Conservation (phyloP, 2,113 vertebrate species). For the Pandion haliaetus region DNA sequence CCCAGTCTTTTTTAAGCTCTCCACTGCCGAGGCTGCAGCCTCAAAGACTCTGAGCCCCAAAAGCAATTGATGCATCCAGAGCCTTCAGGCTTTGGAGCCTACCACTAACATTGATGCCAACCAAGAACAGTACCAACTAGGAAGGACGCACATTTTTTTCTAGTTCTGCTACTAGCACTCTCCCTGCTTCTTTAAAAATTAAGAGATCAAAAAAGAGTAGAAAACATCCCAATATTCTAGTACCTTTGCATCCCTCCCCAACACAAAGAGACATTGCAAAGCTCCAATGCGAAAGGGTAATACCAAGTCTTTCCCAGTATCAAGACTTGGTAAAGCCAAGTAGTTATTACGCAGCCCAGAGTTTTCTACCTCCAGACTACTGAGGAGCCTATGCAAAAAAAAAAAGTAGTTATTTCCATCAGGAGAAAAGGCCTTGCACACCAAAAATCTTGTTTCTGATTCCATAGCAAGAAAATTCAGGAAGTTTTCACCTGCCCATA, state of each 20-base stretch:
- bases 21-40: background rate
- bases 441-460: background rate
- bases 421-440: background rate
- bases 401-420: background rate
- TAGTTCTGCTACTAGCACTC: background rate
- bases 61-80: background rate
- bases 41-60: background rate
- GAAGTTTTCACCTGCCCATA: background rate
- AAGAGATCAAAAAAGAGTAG: background rate
- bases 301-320: background rate
- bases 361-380: background rate
- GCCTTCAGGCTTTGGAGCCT: background rate
- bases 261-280: background rate
- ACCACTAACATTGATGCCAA: background rate
- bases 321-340: background rate
- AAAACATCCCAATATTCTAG: background rate
- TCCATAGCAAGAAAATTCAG: background rate
- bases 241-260: background rate
- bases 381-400: background rate
- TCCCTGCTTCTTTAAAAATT: background rate
- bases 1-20: background rate
- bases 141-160: background rate
- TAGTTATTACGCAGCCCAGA: background rate
- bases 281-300: background rate
- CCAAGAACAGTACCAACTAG: background rate